Conservation (phyloP, 2,888 invertebrate genomes). For the Bruchidius siliquastri region DNA sequence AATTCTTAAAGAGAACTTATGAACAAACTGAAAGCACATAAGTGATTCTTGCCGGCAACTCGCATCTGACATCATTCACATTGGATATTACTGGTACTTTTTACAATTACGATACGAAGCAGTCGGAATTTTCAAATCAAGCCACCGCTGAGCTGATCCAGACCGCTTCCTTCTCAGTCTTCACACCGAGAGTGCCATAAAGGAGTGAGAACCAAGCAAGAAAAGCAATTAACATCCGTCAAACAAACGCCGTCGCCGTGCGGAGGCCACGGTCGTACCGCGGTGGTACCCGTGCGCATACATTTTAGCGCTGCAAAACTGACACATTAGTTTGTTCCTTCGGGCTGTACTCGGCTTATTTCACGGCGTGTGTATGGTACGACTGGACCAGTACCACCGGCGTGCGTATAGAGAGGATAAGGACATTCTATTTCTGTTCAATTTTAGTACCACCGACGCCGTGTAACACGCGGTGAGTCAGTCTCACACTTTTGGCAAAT, state of each 20-base stretch:
- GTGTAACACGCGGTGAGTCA: no score
- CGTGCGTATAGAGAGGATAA: not conserved
- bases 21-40: not conserved
- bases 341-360: not conserved
- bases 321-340: conserved; percentile 3
- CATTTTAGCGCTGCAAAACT: conserved; percentile 1
- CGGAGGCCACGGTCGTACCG: not conserved
- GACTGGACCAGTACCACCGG: not conserved
- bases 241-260: not conserved
- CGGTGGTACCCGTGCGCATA: not conserved
- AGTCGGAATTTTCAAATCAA: not conserved
- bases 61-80: not conserved
- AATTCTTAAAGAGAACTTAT: not conserved
- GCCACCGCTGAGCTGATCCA: not conserved
- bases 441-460: no score
- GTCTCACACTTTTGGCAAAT: no score
- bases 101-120: not conserved
- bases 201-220: not conserved
- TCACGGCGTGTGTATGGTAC: not conserved
- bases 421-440: not conserved
- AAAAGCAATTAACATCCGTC: conserved; percentile 2
- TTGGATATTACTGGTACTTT: not conserved
- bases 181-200: not conserved
- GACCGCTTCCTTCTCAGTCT: not conserved
- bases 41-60: not conserved